Conservation (phyloP, 2,113 vertebrate species). For the Apteryx mantelli region DNA sequence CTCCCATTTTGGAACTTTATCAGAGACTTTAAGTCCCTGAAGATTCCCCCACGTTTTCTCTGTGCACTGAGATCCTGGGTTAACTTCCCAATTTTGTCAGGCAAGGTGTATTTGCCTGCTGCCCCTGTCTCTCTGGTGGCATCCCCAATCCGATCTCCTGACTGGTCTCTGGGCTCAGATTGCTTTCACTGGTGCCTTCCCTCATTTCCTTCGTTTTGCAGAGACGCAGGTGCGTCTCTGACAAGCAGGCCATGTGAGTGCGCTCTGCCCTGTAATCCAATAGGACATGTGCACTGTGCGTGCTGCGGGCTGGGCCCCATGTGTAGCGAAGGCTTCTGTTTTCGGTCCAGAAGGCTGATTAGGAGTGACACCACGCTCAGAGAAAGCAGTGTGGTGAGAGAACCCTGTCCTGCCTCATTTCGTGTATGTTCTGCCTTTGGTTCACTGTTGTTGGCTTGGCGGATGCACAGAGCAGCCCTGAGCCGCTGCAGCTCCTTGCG, state of each 20-base stretch:
- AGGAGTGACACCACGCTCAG: neutral
- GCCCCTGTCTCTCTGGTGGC: neutral
- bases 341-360: conserved; percentile 32
- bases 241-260: conserved; percentile 22
- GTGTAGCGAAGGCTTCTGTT: neutral
- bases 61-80: neutral
- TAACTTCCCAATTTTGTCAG: neutral
- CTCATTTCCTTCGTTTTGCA: neutral
- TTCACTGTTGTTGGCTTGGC: neutral
- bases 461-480: neutral
- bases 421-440: neutral
- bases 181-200: neutral
- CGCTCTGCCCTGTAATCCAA: conserved; percentile 60
- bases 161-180: neutral
- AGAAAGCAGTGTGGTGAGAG: neutral
- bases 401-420: neutral
- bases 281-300: conserved; percentile 56
- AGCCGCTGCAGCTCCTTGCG: neutral
- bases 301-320: neutral
- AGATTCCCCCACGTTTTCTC: neutral
- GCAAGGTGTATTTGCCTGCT: neutral
- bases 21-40: neutral
- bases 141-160: neutral
- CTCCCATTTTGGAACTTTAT: neutral
- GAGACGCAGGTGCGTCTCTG: neutral